Evolutionary conservation across 2,888 invertebrate genomes (phyloP).

Genomic region (Clanis bilineata): DNA sequence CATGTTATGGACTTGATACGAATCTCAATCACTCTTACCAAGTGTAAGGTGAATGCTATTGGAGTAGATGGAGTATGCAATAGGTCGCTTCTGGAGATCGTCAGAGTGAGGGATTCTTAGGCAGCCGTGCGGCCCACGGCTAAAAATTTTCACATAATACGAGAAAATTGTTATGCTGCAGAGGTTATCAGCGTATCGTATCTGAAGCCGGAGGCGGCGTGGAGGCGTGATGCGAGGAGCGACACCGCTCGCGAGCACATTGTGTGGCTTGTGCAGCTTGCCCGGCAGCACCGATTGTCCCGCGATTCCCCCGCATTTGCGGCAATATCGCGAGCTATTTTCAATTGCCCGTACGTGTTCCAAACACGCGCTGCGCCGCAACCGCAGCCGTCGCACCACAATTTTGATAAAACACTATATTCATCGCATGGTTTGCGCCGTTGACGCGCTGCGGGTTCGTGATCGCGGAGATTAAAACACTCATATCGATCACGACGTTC

Average conservation of each 20-base stretch:
- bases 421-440: slow-evolving; percentile 40
- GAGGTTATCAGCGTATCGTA: slow-evolving; percentile 23
- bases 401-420: slow-evolving; percentile 68
- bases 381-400: slow-evolving; percentile 59
- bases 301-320: slow-evolving; percentile 65
- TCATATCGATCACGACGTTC: slow-evolving; percentile 42
- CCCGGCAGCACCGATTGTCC: slow-evolving; percentile 68
- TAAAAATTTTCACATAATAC: background rate
- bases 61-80: too few relatives aligned
- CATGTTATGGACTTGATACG: background rate
- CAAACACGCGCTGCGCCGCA: slow-evolving; percentile 62
- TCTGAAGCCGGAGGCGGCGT: slow-evolving; percentile 25
- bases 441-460: background rate
- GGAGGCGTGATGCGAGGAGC: slow-evolving; percentile 52
- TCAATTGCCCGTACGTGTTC: slow-evolving; percentile 72
- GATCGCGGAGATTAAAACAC: slow-evolving; percentile 36
- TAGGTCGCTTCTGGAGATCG: too few relatives aligned
- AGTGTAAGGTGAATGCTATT: background rate
- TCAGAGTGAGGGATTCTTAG: background rate
- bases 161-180: slow-evolving; percentile 18
- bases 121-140: background rate
- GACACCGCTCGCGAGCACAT: slow-evolving; percentile 44
- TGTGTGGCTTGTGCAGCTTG: slow-evolving; percentile 64
- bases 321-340: slow-evolving; percentile 71
- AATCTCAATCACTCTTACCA: background rate